A percentile compares a stretch with the other conserved stretches of the same genome.
These are phyloP conservation scores for Pelodiscus sinensis DNA, from an alignment of 2,113 vertebrate species.

Conservation along the genomic window DNA sequence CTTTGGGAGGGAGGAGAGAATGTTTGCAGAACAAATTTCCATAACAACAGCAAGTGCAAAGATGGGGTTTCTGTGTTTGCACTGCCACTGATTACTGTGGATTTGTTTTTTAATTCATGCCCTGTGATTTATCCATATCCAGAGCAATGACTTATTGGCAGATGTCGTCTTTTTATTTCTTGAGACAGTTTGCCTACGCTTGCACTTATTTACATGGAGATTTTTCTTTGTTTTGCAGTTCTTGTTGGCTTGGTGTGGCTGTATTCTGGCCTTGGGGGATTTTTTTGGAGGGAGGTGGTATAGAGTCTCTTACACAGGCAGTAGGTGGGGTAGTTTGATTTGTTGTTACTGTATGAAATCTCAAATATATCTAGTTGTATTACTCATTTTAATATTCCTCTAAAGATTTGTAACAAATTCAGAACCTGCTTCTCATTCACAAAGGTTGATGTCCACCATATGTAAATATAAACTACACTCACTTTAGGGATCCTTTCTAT, in stretches of 20 bases:
- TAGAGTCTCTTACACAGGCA: constrained; percentile 6
- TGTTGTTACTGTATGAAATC: not conserved
- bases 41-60: constrained; percentile 73
- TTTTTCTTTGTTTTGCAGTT: not conserved
- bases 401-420: not conserved
- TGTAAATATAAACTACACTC: not conserved
- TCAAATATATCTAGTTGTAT: not conserved
- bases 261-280: not conserved
- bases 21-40: constrained; percentile 67
- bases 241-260: too few species aligned
- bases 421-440: constrained; percentile 5
- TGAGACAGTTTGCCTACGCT: constrained; percentile 17
- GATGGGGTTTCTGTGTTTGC: constrained; percentile 69
- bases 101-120: constrained; percentile 49
- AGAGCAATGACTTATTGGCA: constrained; percentile 61
- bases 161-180: constrained; percentile 58
- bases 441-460: not conserved
- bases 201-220: not conserved
- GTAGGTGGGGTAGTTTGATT: constrained; percentile 23
- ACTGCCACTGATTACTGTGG: constrained; percentile 67
- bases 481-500: not conserved
- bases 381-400: constrained; percentile 11
- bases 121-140: constrained; percentile 47
- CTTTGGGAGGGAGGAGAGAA: constrained; percentile 26
- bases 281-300: not conserved